A percentile compares a stretch with the other conserved stretches of the same genome.
Conservation (phyloP, 2,113 vertebrate species). For the Thunnus thynnus region DNA sequence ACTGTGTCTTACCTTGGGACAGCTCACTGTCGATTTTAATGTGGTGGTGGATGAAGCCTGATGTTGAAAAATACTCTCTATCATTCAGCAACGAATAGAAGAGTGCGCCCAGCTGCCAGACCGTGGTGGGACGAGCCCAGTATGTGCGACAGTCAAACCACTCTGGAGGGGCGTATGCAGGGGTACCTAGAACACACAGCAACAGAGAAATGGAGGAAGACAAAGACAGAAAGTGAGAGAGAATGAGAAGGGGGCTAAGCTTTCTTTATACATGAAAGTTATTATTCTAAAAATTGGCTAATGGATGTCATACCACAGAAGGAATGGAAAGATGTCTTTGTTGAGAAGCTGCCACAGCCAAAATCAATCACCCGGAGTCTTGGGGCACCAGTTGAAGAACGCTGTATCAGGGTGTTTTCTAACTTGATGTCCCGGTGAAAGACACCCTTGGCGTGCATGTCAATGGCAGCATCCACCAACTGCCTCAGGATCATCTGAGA, state of each 20-base stretch:
- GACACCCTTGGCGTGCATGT: background rate
- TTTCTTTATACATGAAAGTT: no score
- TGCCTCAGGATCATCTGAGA: no score
- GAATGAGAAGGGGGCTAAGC: background rate
- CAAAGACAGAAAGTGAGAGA: background rate
- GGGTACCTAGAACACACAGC: background rate
- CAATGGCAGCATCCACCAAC: no score
- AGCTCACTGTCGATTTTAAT: no score
- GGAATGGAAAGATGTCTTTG: background rate
- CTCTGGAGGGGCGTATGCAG: background rate
- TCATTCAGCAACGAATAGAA: background rate
- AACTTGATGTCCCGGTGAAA: slow-evolving; percentile 27
- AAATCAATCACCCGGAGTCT: slow-evolving; percentile 8
- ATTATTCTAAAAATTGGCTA: background rate
- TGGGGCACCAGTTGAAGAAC: background rate
- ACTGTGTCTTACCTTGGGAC: no score
- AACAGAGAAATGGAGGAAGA: background rate
- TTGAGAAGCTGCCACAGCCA: slow-evolving; percentile 4
- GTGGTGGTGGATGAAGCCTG: no score
- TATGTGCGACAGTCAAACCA: background rate
- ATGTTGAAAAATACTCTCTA: no score
- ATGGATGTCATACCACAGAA: slow-evolving; percentile 3
- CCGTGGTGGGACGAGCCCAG: slow-evolving; percentile 1
- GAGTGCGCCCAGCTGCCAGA: slow-evolving; percentile 27
- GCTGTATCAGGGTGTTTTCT: slow-evolving; percentile 12